Percentiles rank a stretch among this genome's conserved stretches.
phyloP scores from a whole-genome alignment of 2,797 vertebrate species.

The Capromys pilorides region DNA sequence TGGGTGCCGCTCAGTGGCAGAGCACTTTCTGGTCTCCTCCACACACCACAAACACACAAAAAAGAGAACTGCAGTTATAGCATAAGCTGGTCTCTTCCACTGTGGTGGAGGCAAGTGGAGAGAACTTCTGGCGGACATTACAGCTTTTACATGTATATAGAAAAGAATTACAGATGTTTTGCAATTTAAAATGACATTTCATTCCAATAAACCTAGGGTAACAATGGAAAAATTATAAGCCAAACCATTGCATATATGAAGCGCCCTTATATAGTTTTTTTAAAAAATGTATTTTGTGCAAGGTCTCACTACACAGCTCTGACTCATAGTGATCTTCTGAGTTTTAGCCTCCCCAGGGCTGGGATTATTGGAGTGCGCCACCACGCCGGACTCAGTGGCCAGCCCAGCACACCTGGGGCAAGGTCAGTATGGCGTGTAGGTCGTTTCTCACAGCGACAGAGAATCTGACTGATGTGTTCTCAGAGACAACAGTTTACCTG shows the following conservation, averaged over 20 bases:
- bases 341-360: too few species aligned
- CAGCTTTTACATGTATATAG: neutral
- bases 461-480: neutral
- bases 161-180: neutral
- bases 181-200: neutral
- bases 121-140: neutral
- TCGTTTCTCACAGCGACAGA: neutral
- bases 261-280: neutral
- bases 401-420: too few species aligned
- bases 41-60: neutral
- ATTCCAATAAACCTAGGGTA: neutral
- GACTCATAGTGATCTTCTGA: too few species aligned
- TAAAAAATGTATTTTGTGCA: too few species aligned
- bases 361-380: too few species aligned
- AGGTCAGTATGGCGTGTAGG: neutral
- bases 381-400: too few species aligned
- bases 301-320: too few species aligned
- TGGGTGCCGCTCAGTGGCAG: neutral
- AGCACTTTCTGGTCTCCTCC: neutral
- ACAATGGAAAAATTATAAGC: neutral
- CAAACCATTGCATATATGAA: neutral
- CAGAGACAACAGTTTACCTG: neutral
- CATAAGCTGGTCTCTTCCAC: neutral
- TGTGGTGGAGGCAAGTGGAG: neutral
- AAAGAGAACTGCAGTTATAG: neutral